A percentile compares a stretch with the other conserved stretches of the same genome.
Conservation (phyloP, 2,113 vertebrate genomes). For the Cottus gobio region DNA sequence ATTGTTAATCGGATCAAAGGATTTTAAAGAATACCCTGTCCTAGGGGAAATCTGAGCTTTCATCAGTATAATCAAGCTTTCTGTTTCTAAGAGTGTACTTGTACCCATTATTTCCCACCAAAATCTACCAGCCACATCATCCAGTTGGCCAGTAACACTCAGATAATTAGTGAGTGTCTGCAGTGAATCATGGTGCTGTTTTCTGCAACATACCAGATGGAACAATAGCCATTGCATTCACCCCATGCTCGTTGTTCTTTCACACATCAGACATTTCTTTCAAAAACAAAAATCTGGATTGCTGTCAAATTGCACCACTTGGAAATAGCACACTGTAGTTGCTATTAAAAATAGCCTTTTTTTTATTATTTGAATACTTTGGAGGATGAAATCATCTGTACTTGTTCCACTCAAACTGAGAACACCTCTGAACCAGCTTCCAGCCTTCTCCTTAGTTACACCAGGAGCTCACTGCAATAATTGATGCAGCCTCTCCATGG, state of each 20-base stretch:
- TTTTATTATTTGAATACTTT: background rate
- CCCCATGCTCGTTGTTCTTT: conserved; percentile 26
- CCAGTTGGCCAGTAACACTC: conserved; percentile 59
- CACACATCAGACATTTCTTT: background rate
- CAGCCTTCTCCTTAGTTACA: conserved; percentile 50
- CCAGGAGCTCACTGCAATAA: conserved; percentile 76
- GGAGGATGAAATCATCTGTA: background rate
- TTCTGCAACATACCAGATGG: conserved; percentile 56
- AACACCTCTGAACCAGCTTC: conserved; percentile 35
- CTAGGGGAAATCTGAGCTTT: background rate
- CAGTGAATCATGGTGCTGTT: conserved; percentile 55
- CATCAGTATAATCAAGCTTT: conserved; percentile 16
- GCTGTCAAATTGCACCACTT: background rate
- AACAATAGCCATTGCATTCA: conserved; percentile 52
- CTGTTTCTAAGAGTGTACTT: background rate
- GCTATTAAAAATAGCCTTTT: background rate
- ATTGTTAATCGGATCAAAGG: background rate
- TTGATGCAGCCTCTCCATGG: conserved; percentile 84
- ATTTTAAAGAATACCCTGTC: background rate
- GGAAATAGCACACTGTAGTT: background rate
- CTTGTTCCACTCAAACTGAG: background rate
- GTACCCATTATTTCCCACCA: conserved; percentile 25
- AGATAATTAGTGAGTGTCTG: conserved; percentile 53
- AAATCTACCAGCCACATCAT: conserved; percentile 53
- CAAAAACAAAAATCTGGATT: background rate